Conservation (phyloP, 2,113 vertebrate species). For the Dendrocopos noguchii region DNA sequence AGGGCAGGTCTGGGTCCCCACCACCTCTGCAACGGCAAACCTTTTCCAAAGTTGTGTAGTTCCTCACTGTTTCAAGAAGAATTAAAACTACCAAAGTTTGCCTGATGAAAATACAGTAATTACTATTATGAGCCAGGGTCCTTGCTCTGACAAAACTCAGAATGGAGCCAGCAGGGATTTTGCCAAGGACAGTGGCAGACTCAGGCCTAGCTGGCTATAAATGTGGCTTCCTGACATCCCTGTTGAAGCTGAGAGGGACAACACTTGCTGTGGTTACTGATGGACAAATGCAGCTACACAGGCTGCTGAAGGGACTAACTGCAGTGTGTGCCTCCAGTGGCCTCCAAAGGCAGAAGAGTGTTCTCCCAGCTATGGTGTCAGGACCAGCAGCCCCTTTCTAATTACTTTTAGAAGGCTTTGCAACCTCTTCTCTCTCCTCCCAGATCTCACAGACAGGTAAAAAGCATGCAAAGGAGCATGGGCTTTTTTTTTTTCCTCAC, state of each 20-base stretch:
- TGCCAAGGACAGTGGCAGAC: background rate
- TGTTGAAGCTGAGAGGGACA: background rate
- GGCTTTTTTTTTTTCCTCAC: background rate
- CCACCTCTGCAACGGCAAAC: rapidly evolving
- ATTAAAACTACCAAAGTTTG: background rate
- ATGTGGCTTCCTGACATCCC: background rate
- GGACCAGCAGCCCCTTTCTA: background rate
- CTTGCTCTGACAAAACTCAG: background rate
- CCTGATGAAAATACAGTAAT: background rate
- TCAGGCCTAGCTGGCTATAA: background rate
- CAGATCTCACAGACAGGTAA: constrained; percentile 2
- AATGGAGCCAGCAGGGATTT: background rate
- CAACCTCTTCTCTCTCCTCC: background rate
- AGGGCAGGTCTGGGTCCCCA: rapidly evolving
- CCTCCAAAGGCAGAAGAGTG: background rate
- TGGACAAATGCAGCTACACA: background rate
- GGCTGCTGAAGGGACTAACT: background rate
- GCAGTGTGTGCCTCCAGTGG: background rate
- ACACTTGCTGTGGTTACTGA: background rate
- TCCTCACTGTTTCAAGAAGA: background rate
- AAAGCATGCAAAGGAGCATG: background rate
- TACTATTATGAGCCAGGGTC: rapidly evolving
- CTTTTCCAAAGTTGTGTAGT: background rate
- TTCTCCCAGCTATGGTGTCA: rapidly evolving
- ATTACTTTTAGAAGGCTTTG: background rate